Conservation (phyloP, 2,888 invertebrate species). For the Mongoloraphidia duomilia region DNA sequence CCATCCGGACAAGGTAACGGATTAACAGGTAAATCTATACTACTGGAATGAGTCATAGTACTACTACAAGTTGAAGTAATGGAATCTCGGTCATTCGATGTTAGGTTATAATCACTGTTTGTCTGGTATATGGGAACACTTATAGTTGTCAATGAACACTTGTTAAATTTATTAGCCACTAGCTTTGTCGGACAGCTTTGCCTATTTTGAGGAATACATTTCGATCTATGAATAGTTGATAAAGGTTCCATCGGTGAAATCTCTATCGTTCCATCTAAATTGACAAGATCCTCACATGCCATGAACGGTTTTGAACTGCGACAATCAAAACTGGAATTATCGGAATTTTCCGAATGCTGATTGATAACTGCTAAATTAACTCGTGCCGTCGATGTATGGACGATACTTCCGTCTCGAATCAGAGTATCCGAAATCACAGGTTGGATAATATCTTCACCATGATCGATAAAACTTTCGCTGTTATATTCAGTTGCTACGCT, state of each 20-base stretch:
- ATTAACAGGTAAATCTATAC: constrained; percentile 37
- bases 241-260: constrained; percentile 28
- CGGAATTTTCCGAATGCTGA: constrained; percentile 44
- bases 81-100: constrained; percentile 6
- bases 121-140: constrained; percentile 37
- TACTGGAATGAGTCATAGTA: constrained; percentile 39
- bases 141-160: constrained; percentile 36
- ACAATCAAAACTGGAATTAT: constrained; percentile 41
- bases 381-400: constrained; percentile 35
- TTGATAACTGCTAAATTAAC: constrained; percentile 27
- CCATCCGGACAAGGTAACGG: constrained; percentile 35
- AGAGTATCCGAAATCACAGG: constrained; percentile 11
- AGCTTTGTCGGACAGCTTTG: constrained; percentile 54
- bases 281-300: constrained; percentile 53
- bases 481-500: constrained; percentile 28
- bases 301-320: constrained; percentile 37
- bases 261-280: constrained; percentile 44
- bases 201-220: constrained; percentile 29
- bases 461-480: constrained; percentile 36
- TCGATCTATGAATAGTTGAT: constrained; percentile 14
- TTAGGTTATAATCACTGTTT: constrained; percentile 27
- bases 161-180: constrained; percentile 42
- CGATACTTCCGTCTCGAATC: constrained; percentile 18
- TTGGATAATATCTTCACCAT: constrained; percentile 22
- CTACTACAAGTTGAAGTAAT: constrained; percentile 13